Base-by-base conservation (phyloP, 2,113 vertebrate species). In the Taxidea taxus region DNA sequence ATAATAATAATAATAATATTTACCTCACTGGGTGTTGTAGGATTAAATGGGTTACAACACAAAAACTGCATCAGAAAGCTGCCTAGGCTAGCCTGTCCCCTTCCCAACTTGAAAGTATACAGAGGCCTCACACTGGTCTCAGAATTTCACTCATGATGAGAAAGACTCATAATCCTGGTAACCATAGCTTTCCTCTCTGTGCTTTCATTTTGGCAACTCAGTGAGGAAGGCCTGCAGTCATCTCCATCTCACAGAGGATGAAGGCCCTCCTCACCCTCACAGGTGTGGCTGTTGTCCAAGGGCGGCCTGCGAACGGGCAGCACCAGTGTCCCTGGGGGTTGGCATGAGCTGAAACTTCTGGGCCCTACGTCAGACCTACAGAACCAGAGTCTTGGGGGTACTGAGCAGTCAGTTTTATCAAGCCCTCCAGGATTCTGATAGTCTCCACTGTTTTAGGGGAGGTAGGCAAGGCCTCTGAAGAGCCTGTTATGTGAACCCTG, bases 301-400 rank as follows among this genome's bases (percentile, higher is more conserved):
- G n/a, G n/a, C 7, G 20, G 27, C 34, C 66, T 3, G 18, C 0
- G 0, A 49, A 1, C 6, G 3, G 72, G 44, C 58, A 37, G 42
- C 66, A 5, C 42, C 2, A 3, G 77, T 16, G 14, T 54, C 56
- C 21, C 9, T 2, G 6, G 15, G 7, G 29, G 27, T 9, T 25
- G 47, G 64, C 56, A 23, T 4, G 9, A 62, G 60, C 37, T 0
- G 11, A 27, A 25, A 75, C 21, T 20, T 82, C 62, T 1, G 3
- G 44, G 56, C 21, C 4, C 42, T 9, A 13, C 31, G 21, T 56
- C 39, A 9, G 64, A 87, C 54, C 70, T 18, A 37, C 44, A 7
- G 47, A 74, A 27, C 37, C 70, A 11, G 10, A 31, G 27, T 47
- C 70, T 60, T 2, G 0, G 1, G 6, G 44, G 16, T 3, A 31